phyloP scores from a whole-genome alignment of 2,888 invertebrate species.

The Cataglyphis albicans region DNA sequence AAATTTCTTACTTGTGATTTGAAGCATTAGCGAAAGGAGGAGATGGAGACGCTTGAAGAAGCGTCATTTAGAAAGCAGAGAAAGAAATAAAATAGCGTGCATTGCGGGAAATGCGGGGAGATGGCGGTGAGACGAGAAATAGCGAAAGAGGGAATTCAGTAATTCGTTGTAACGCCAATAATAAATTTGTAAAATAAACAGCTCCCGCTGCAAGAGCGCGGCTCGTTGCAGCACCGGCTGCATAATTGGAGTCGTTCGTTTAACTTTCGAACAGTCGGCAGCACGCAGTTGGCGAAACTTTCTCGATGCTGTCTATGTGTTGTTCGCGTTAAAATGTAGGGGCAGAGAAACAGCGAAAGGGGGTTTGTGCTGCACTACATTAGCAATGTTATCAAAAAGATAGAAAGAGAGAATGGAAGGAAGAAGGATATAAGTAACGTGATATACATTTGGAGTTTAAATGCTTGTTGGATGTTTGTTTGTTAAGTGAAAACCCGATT shows the following conservation, averaged over 20 bases:
- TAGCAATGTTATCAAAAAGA: conserved; percentile 1
- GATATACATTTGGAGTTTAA: background rate
- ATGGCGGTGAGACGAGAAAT: background rate
- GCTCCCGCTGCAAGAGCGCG: conserved; percentile 61
- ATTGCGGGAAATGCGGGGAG: background rate
- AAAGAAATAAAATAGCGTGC: conserved; percentile 18
- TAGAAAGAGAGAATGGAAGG: background rate
- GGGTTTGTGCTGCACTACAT: conserved; percentile 15
- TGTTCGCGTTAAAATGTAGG: conserved; percentile 47
- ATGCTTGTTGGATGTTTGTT: background rate
- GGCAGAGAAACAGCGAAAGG: conserved; percentile 20
- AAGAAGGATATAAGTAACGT: background rate
- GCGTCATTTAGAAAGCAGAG: conserved; percentile 34
- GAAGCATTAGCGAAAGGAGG: background rate
- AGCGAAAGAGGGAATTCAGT: conserved; percentile 66
- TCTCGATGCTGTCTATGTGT: conserved; percentile 71
- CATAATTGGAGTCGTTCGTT: conserved; percentile 83
- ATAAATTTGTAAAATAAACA: conserved; percentile 83
- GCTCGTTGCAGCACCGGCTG: conserved; percentile 75
- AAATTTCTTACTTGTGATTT: conserved; percentile 3
- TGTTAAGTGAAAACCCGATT: background rate
- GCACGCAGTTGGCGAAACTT: conserved; percentile 76
- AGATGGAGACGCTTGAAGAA: background rate
- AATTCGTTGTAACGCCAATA: conserved; percentile 78
- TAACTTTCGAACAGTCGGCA: conserved; percentile 80